Conservation (phyloP, 2,113 vertebrate genomes). For the Lontra canadensis region DNA sequence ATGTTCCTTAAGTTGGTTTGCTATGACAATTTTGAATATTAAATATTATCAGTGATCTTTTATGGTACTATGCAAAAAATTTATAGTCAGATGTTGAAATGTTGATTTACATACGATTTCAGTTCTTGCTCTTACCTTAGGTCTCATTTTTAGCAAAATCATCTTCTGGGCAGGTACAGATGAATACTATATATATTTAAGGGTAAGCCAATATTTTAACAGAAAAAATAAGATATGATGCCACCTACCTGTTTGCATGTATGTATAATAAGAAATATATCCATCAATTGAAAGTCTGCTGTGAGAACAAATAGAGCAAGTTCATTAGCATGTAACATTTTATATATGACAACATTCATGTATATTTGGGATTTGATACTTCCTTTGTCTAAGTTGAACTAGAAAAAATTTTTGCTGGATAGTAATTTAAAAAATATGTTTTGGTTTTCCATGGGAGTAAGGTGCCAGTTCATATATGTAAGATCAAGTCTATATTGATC, state of each 20-base stretch:
- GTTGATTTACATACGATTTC: neutral
- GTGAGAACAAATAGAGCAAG: slow-evolving; percentile 45
- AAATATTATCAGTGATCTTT: slow-evolving; percentile 37
- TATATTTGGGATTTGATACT: slow-evolving; percentile 30
- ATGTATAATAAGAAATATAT: neutral
- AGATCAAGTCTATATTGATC: slow-evolving; percentile 64
- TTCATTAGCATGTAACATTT: slow-evolving; percentile 34
- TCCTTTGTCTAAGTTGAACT: slow-evolving; percentile 41
- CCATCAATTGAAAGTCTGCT: slow-evolving; percentile 42
- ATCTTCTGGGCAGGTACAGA: neutral
- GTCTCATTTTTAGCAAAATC: neutral
- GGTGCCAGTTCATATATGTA: neutral
- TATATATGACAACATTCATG: slow-evolving; percentile 5
- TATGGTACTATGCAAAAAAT: slow-evolving; percentile 37
- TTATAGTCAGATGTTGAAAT: slow-evolving; percentile 43
- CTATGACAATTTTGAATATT: neutral
- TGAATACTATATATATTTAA: slow-evolving; percentile 12
- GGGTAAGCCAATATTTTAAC: slow-evolving; percentile 47
- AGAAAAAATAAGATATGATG: slow-evolving; percentile 21
- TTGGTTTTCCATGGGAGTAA: slow-evolving; percentile 12
- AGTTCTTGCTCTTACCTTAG: slow-evolving; percentile 3
- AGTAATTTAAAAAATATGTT: neutral
- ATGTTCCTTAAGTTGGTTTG: slow-evolving; percentile 26
- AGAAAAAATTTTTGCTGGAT: slow-evolving; percentile 45
- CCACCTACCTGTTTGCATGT: slow-evolving; percentile 13